Conservation (phyloP, 1,140 invertebrate genomes). For the Apis florea region DNA sequence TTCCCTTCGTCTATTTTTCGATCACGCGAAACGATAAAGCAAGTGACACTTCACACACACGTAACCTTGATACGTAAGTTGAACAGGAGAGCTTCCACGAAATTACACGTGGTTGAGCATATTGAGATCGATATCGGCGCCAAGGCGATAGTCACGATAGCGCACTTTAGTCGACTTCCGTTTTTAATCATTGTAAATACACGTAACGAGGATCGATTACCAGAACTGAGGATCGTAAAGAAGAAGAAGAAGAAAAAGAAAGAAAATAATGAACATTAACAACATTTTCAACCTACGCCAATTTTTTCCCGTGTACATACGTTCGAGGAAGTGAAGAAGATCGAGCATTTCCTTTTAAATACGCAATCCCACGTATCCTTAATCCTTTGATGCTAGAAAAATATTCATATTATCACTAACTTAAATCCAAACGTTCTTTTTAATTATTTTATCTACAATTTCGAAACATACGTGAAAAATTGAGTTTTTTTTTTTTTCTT, state of each 20-base stretch:
- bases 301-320: background rate
- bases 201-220: background rate
- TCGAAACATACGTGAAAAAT: too few species aligned
- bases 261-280: background rate
- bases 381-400: too few species aligned
- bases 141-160: background rate
- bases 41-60: too few species aligned
- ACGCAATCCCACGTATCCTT: background rate
- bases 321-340: slow-evolving; percentile 4
- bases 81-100: background rate
- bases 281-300: background rate
- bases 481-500: too few species aligned
- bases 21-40: background rate
- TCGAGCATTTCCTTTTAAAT: slow-evolving; percentile 29
- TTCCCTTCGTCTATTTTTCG: background rate
- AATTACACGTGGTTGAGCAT: background rate
- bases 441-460: too few species aligned
- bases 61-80: background rate
- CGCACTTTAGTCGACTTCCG: background rate
- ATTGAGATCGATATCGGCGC: background rate
- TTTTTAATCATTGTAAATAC: background rate
- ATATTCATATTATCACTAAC: too few species aligned
- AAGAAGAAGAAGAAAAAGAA: too few species aligned
- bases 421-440: too few species aligned
- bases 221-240: background rate